Conservation (phyloP, 2,888 invertebrate species). For the Hirtodrosophila confusa region DNA sequence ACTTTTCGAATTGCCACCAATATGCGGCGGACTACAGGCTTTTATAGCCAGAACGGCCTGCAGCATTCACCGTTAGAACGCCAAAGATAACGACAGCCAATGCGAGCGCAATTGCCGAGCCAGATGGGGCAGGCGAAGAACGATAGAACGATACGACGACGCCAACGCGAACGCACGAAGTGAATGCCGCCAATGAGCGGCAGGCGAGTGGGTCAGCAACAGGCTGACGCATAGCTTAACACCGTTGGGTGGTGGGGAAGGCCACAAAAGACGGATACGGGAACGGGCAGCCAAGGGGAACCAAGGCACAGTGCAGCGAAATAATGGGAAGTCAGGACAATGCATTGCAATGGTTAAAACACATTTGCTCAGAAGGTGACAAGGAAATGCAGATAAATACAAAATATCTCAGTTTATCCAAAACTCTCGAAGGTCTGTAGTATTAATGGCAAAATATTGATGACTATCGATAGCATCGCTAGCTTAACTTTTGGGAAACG, state of each 20-base stretch:
- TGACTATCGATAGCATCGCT: too few species aligned
- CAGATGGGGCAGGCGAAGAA: constrained; percentile 41
- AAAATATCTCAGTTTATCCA: too few species aligned
- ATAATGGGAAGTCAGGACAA: too few species aligned
- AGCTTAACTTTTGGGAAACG: too few species aligned
- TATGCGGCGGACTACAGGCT: constrained; percentile 72
- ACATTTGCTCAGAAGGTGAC: too few species aligned
- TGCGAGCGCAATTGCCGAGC: constrained; percentile 53
- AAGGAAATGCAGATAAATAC: too few species aligned
- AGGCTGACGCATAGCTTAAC: constrained; percentile 25
- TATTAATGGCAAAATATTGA: too few species aligned
- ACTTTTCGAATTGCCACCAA: constrained; percentile 69
- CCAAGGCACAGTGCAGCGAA: too few species aligned
- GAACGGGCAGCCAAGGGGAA: too few species aligned
- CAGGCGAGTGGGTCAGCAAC: constrained; percentile 59
- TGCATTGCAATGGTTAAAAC: too few species aligned
- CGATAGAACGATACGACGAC: constrained; percentile 35
- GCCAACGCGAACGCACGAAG: constrained; percentile 54
- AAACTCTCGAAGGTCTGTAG: too few species aligned
- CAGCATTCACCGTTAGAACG: constrained; percentile 35
- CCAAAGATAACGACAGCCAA: constrained; percentile 67
- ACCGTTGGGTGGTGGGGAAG: background rate
- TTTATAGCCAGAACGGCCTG: constrained; percentile 73
- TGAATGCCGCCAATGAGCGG: constrained; percentile 61
- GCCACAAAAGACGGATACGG: too few species aligned